phyloP scores from a whole-genome alignment of 2,888 invertebrate species.

The Agrotis exclamationis region DNA sequence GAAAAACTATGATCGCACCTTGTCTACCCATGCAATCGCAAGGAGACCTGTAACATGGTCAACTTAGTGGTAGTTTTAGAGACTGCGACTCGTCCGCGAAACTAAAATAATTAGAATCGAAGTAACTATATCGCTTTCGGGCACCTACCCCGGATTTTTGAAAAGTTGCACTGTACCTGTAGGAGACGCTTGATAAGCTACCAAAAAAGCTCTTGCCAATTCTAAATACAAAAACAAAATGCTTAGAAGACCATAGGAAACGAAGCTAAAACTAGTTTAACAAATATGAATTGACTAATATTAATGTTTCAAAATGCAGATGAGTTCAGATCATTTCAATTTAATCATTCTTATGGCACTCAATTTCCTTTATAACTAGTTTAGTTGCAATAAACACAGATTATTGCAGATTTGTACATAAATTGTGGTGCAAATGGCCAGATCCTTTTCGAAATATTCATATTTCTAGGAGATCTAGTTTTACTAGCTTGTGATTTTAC shows the following conservation, averaged over 20 bases:
- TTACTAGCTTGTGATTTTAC: conserved; percentile 17
- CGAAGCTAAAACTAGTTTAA: not conserved
- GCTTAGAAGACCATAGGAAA: too few relatives aligned
- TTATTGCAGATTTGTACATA: conserved; percentile 18
- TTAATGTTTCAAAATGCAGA: not conserved
- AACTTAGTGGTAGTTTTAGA: too few relatives aligned
- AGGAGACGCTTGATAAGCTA: too few relatives aligned
- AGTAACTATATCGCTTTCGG: too few relatives aligned
- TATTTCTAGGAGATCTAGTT: conserved; percentile 38
- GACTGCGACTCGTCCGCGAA: too few relatives aligned
- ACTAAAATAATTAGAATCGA: too few relatives aligned
- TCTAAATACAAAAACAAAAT: not conserved
- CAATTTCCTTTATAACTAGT: conserved; percentile 36
- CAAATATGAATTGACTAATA: conserved; percentile 6
- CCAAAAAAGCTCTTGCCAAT: too few relatives aligned
- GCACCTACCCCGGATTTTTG: too few relatives aligned
- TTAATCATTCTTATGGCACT: conserved; percentile 21
- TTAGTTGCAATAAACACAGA: conserved; percentile 10
- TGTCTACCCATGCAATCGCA: too few relatives aligned
- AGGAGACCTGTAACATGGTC: too few relatives aligned
- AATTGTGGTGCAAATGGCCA: conserved; percentile 11
- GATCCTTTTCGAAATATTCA: conserved; percentile 21
- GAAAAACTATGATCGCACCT: too few relatives aligned
- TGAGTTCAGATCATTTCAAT: conserved; percentile 19
- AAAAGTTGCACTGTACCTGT: too few relatives aligned